These are phyloP conservation scores for Ptilodon capucinus DNA, from an alignment of 2,888 invertebrate species.

Conservation along the genomic window DNA sequence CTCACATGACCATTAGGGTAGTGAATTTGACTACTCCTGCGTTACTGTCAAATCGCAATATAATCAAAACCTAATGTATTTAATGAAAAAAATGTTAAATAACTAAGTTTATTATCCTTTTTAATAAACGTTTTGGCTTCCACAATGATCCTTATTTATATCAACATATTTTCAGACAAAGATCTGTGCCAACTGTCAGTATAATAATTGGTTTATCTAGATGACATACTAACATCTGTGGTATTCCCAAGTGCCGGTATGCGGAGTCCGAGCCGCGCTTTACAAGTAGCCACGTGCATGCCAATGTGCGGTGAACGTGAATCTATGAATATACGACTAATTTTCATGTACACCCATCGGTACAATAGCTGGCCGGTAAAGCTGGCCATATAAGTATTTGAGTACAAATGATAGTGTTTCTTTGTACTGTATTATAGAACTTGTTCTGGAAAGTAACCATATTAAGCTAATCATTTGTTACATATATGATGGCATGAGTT, in stretches of 20 bases:
- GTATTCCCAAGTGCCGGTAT: conserved; percentile 1
- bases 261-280: neutral
- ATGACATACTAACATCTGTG: neutral
- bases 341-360: neutral
- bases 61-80: neutral
- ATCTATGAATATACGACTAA: neutral
- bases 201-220: neutral
- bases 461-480: no score
- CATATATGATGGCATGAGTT: no score
- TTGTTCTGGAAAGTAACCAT: no score
- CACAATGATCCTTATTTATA: neutral
- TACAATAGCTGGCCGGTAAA: no score
- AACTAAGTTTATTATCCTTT: neutral
- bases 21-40: no score
- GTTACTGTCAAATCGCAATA: neutral
- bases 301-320: neutral
- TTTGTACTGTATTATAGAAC: no score
- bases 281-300: neutral
- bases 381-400: no score
- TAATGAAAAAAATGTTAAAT: neutral
- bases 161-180: neutral
- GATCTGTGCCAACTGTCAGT: neutral
- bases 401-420: no score
- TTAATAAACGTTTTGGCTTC: neutral
- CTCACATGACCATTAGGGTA: no score